phyloP scores from a whole-genome alignment of 2,797 vertebrate genomes.

The Myioborus miniatus region DNA sequence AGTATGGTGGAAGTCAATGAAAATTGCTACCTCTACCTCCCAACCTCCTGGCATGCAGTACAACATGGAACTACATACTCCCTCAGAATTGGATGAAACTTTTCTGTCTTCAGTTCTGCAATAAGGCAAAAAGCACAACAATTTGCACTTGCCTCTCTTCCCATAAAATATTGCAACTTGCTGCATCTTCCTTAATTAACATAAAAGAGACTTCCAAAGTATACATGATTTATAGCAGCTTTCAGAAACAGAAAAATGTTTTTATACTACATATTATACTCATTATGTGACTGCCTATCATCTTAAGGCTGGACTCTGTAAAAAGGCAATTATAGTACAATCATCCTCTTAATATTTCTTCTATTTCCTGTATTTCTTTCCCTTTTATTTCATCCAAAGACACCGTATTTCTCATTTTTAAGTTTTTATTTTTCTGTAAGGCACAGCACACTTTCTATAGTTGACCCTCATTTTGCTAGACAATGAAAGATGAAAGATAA shows the following conservation, averaged over 20 bases:
- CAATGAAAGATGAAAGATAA: not conserved
- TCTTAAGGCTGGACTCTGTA: constrained; percentile 1
- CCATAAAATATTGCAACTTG: constrained; percentile 41
- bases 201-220: constrained; percentile 46
- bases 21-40: constrained; percentile 66
- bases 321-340: not conserved
- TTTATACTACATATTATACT: not conserved
- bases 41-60: constrained; percentile 41
- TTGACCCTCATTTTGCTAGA: not conserved
- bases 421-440: not conserved
- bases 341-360: not conserved
- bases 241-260: constrained; percentile 46
- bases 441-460: not conserved
- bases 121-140: constrained; percentile 61
- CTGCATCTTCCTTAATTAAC: constrained; percentile 57
- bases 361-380: not conserved
- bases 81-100: constrained; percentile 39
- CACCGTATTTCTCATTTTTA: not conserved
- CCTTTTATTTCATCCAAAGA: not conserved
- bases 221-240: constrained; percentile 56
- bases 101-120: constrained; percentile 11
- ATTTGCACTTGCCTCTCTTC: constrained; percentile 44
- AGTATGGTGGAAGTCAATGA: constrained; percentile 66
- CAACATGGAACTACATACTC: constrained; percentile 37
- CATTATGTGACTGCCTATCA: constrained; percentile 22